These are phyloP conservation scores for Drosophila persimilis DNA, from an alignment of 1,140 invertebrate species.

Conservation along the genomic window DNA sequence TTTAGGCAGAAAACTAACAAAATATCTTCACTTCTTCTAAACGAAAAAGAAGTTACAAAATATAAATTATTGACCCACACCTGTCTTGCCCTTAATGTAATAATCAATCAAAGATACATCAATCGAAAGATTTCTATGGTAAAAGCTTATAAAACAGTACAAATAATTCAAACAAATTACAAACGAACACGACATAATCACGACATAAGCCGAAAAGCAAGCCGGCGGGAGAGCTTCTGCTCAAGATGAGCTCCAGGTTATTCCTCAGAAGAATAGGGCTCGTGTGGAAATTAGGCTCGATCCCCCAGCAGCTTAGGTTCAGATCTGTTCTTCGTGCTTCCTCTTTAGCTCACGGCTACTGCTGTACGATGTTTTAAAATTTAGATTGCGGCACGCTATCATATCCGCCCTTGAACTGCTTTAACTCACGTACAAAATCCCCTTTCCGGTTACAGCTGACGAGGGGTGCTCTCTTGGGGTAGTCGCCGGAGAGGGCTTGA, in stretches of 20 bases:
- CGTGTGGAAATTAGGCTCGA: constrained; percentile 59
- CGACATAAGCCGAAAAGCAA: constrained; percentile 4
- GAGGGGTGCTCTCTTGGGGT: background rate
- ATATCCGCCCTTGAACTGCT: constrained; percentile 19
- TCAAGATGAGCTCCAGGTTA: constrained; percentile 44
- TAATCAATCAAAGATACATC: too few relatives aligned
- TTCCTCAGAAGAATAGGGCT: constrained; percentile 39
- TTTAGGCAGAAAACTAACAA: too few relatives aligned
- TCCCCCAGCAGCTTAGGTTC: constrained; percentile 82
- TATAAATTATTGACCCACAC: constrained; percentile 69
- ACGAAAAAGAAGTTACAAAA: constrained; percentile 74
- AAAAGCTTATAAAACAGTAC: constrained; percentile 22
- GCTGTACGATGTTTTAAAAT: constrained; percentile 39
- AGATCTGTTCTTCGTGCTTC: constrained; percentile 23
- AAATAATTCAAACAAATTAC: constrained; percentile 26
- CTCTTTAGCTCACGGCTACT: constrained; percentile 32
- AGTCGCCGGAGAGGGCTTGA: constrained; percentile 63
- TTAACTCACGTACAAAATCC: background rate
- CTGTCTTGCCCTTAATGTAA: too few relatives aligned
- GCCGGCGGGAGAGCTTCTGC: constrained; percentile 14
- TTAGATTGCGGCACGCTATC: constrained; percentile 56
- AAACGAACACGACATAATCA: constrained; percentile 18
- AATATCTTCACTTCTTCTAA: constrained; percentile 6
- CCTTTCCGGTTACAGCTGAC: constrained; percentile 4
- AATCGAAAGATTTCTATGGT: constrained; percentile 5